phyloP scores from a whole-genome alignment of 2,113 vertebrate species.

The Gallinago jamesoni region DNA sequence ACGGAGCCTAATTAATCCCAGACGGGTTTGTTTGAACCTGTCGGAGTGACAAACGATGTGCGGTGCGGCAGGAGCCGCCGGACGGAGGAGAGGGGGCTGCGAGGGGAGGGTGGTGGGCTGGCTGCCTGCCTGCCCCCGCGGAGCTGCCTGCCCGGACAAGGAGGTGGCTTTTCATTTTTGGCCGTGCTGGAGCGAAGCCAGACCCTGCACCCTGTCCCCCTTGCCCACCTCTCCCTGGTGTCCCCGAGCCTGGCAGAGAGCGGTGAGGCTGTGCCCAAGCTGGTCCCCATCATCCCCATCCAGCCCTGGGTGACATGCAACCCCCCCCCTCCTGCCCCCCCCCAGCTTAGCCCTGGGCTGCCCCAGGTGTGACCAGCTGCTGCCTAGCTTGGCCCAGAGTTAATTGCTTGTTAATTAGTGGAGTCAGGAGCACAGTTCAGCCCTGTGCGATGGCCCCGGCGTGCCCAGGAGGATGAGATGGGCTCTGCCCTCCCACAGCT shows the following conservation, averaged over 20 bases:
- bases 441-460: accelerated
- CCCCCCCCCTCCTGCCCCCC: too few species aligned
- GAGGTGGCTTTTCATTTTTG: background rate
- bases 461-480: background rate
- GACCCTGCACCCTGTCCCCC: accelerated
- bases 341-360: background rate
- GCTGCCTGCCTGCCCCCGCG: background rate
- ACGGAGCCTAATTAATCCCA: constrained; percentile 56
- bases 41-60: constrained; percentile 61
- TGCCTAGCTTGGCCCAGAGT: background rate
- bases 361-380: constrained; percentile 40
- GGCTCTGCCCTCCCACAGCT: background rate
- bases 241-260: background rate
- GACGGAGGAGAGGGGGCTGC: background rate
- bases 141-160: background rate
- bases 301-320: background rate
- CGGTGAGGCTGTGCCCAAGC: background rate
- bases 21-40: constrained; percentile 55
- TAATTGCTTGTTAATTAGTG: background rate
- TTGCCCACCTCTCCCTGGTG: accelerated
- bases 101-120: background rate
- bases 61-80: background rate
- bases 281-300: background rate
- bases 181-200: background rate
- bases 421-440: background rate